A percentile compares a stretch with the other conserved stretches of the same genome.
These are phyloP conservation scores for Promerops cafer DNA, from an alignment of 2,113 vertebrate genomes.

Conservation along the genomic window DNA sequence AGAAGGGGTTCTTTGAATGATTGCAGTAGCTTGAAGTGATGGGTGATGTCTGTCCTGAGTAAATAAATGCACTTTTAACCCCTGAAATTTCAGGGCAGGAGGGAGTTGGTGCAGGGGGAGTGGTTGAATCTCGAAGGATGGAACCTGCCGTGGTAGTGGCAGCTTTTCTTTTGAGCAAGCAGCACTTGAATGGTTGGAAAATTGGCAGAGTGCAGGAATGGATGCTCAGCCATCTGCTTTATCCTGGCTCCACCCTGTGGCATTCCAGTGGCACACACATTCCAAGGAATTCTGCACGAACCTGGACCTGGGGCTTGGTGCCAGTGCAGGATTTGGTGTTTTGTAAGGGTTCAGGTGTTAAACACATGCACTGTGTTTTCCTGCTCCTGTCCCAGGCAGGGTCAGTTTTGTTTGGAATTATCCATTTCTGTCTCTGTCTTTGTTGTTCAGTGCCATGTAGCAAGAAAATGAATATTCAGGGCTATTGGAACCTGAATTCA, in stretches of 20 bases:
- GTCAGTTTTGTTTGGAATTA: not conserved
- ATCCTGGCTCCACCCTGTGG: constrained; percentile 34
- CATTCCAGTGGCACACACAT: not conserved
- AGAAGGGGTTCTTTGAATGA: not conserved
- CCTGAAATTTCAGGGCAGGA: not conserved
- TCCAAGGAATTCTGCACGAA: accelerated
- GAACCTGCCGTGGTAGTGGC: not conserved
- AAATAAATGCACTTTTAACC: not conserved
- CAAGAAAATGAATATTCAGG: not conserved
- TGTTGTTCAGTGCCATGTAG: accelerated
- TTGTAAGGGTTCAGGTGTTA: not conserved
- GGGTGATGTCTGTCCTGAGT: not conserved
- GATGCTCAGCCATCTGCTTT: not conserved
- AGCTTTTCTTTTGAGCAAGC: not conserved
- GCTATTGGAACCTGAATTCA: not conserved
- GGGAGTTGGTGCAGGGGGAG: not conserved
- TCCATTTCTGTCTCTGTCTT: accelerated
- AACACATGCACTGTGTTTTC: accelerated
- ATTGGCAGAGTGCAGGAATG: not conserved
- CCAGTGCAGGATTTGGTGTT: accelerated
- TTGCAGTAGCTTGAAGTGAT: not conserved
- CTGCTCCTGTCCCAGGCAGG: not conserved
- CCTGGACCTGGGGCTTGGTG: accelerated
- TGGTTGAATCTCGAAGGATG: not conserved
- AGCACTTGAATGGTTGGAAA: not conserved